Evolutionary conservation across 2,888 invertebrate genomes (phyloP), one percentile per base, ranked within the genome.

Genomic region (Drosophila neonasuta): DNA sequence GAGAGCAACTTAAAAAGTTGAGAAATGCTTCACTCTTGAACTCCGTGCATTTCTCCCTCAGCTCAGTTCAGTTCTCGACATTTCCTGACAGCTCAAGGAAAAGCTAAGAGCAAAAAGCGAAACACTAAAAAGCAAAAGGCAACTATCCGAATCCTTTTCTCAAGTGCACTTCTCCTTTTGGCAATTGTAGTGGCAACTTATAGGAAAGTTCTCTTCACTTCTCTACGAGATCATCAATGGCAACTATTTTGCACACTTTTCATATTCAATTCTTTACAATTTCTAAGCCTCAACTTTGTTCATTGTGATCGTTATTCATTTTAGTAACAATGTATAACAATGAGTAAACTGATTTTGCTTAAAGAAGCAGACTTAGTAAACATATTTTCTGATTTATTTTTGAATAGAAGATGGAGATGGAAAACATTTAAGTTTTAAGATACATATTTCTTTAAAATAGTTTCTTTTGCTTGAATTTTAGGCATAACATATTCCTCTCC

Each of bases 1-100:
- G 70, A 74, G 65, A 61, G 80, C 59, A 66, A 72, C 77, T 79
- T 66, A 48, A 68, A 68, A 70, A 61, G 48, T 66, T 63, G 57
- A 66, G 54, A 60, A 75, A 55, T 62, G 41, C 52, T 60, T 30
- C 48, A 57, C 71, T 75, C 39, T 39, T 36, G 30, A 57, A 50
- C 50, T 45, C 17, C 15, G 24, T 15, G 17, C 44, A 41, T 59
- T 70, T 64, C 52, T 66, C 39, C 36, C 24, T 9, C 30, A 9
- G 29, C 44, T 11, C 24, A 24, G 24, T 24, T 24, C 24, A 24
- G 52, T 44, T 65, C 63, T 66, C 50, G 63, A 68, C 56, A 45
- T 54, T 55, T 42, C 8, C 56, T 24, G 17, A 32, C 13, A 29
- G 29, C 49, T 34, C n/a, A 15, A 56, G 50, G 17, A 7, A 36